These are phyloP conservation scores for Euplexia lucipara DNA, from an alignment of 2,888 invertebrate genomes.

Conservation along the genomic window DNA sequence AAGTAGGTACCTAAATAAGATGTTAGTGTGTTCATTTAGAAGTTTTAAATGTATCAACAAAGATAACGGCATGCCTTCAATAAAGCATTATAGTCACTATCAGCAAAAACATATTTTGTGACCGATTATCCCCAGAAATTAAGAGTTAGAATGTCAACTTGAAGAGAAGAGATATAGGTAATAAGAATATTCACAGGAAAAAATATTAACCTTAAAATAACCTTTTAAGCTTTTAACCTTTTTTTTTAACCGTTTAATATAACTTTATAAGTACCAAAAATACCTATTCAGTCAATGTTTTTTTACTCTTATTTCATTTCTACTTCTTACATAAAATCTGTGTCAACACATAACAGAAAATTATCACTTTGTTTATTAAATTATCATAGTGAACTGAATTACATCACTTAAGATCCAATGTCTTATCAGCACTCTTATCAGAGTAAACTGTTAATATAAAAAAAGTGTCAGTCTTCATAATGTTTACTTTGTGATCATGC, in stretches of 20 bases:
- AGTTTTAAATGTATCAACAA: conserved; percentile 22
- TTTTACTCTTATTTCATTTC: background rate
- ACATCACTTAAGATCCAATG: conserved; percentile 29
- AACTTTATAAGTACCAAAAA: too few species aligned
- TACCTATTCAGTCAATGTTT: too few species aligned
- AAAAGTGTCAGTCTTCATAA: conserved; percentile 34
- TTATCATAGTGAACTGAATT: conserved; percentile 24
- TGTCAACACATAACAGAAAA: background rate
- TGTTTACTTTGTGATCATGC: conserved; percentile 51
- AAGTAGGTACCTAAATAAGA: background rate
- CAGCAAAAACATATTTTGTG: conserved; percentile 42
- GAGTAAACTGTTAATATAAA: conserved; percentile 40
- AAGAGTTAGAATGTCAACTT: conserved; percentile 19
- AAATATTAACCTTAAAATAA: too few species aligned
- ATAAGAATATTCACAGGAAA: background rate
- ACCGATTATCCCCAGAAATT: conserved; percentile 30
- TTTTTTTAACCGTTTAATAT: too few species aligned
- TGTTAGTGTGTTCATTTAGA: conserved; percentile 4
- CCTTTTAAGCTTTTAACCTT: too few species aligned
- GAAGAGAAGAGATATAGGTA: too few species aligned
- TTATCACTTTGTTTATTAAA: background rate
- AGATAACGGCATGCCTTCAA: conserved; percentile 44
- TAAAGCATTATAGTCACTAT: conserved; percentile 40
- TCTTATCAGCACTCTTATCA: conserved; percentile 54
- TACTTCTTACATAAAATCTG: background rate